Base-by-base conservation (phyloP, 1,140 invertebrate genomes). In the Aphaenogaster ashmeadi region DNA sequence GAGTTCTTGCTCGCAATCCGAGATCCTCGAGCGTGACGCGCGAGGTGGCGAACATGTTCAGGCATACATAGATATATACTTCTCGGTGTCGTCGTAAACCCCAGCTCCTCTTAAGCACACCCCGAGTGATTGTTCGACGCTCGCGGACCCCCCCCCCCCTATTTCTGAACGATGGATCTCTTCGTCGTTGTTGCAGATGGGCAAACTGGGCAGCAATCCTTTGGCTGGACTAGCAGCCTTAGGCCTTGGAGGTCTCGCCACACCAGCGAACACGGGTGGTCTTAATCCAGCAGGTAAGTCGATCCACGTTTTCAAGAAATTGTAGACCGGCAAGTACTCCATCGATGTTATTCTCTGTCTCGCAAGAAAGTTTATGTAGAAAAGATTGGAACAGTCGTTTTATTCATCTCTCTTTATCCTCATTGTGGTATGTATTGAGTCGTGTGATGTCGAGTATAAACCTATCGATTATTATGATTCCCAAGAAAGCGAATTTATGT, bases 251-350 rank as follows among this genome's bases (percentile, higher is more conserved):
- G 98, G 98, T 69, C 96, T 98, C 83, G 97, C 97, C 90, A 95
- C 96, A 64, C 97, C 97, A 66, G 96, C 97, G 62, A 98, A 98
- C 92, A 97, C 97, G 75, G 97, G 98, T 89, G 98, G 98, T 91
- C 96, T 98, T 58, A 98, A 98, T 96, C 98, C 98, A 92, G 98
- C 98, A 97, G 98, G 98, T 98, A 96, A 96, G 93, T 56, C 4
- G 62, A 60, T 15, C 47, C 8, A 5, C 11, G 50, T 47, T 5
- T 21, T 67, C 2, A 9, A 44, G 11, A 50, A 47, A 60, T 36
- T 2, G 21, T 52, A 18, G 21, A 27, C 41, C 3, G 4, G 38
- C 36, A 41, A 67, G 36, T 54, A 21, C 11, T 15, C 18, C 13
- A n/a, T 54, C 13, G 33, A 21, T 38, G 60, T 33, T 81, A 8